Conservation (phyloP, 2,113 vertebrate genomes). For the Indicator maculatus region DNA sequence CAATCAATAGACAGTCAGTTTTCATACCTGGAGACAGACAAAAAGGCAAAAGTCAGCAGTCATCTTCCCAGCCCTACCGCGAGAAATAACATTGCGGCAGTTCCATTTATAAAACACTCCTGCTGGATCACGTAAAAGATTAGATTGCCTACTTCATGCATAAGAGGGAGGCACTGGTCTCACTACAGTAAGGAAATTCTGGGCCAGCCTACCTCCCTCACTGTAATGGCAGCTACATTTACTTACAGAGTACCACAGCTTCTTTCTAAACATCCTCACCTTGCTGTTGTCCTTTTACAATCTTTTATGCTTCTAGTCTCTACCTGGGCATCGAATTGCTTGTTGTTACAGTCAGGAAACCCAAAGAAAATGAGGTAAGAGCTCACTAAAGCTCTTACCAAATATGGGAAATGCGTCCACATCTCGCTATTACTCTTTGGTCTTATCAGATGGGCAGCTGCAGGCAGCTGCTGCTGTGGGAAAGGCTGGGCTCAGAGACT, state of each 20-base stretch:
- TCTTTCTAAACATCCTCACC: neutral
- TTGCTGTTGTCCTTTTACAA: neutral
- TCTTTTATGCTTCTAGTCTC: neutral
- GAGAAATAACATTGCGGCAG: neutral
- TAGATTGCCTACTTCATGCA: neutral
- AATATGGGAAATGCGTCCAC: neutral
- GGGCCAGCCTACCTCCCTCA: neutral
- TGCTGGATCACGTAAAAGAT: neutral
- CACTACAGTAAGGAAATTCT: neutral
- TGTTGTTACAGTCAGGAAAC: neutral
- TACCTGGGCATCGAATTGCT: neutral
- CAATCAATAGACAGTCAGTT: neutral
- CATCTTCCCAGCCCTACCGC: neutral
- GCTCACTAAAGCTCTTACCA: neutral
- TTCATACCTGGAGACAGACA: neutral
- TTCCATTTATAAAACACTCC: neutral
- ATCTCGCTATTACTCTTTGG: neutral
- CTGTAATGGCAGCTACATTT: neutral
- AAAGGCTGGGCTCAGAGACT: neutral
- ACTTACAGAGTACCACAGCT: neutral
- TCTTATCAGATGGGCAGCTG: neutral
- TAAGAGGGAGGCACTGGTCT: neutral
- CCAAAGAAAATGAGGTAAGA: rapidly evolving
- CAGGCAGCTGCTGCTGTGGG: neutral
- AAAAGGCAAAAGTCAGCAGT: neutral